A percentile compares a stretch with the other conserved stretches of the same genome.
Conservation (phyloP, 1,140 invertebrate species). For the Solen grandis region DNA sequence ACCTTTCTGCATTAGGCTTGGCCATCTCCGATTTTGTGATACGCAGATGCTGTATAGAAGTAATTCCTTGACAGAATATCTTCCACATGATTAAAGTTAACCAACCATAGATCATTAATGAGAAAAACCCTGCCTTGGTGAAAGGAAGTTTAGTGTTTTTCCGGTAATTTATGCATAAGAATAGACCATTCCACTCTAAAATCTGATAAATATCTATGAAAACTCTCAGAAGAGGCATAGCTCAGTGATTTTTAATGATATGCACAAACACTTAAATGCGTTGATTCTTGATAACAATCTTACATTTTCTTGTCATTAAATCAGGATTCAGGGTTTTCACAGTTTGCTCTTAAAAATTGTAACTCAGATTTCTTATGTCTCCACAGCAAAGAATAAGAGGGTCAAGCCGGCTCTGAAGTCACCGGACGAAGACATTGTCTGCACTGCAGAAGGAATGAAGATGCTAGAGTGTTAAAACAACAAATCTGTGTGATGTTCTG, state of each 20-base stretch:
- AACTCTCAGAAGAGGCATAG: background rate
- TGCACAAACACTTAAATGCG: no score
- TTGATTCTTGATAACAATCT: background rate
- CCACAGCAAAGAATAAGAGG: no score
- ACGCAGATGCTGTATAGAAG: conserved; percentile 81
- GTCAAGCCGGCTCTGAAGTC: no score
- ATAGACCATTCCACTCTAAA: no score
- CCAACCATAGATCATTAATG: conserved; percentile 85
- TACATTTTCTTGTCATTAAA: background rate
- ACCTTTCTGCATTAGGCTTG: conserved; percentile 77
- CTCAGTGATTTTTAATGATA: background rate
- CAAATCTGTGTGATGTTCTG: no score
- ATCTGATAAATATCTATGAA: no score
- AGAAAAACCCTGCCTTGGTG: conserved; percentile 83
- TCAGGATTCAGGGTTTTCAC: background rate
- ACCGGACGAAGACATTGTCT: no score
- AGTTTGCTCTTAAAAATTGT: background rate
- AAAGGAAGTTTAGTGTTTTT: conserved; percentile 79
- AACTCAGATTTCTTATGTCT: background rate
- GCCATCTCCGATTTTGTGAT: conserved; percentile 83
- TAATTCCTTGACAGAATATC: conserved; percentile 82
- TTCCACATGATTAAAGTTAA: conserved; percentile 83
- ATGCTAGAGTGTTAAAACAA: no score
- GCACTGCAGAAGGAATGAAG: no score
- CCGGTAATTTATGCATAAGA: conserved; percentile 45